Base-by-base conservation (phyloP, 1,140 invertebrate genomes). In the Pseudomyrmex dendroicus region DNA sequence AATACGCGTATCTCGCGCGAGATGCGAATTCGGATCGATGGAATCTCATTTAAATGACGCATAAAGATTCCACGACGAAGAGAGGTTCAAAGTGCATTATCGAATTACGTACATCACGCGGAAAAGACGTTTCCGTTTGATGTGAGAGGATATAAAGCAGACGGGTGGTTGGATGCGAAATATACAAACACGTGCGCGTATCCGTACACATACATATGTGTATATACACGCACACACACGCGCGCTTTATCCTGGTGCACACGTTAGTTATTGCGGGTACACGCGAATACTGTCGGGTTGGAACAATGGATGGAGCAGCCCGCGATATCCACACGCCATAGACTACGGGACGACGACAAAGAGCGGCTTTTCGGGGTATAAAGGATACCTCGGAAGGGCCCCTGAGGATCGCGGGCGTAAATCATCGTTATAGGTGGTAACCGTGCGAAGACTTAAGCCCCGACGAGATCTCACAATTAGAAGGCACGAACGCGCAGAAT, bases 401-500 rank as follows among this genome's bases (percentile, higher is more conserved):
- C 22, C 48, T 20, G 57, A 72, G 73, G 48, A 88, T 85, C 73
- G 70, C 76, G 62, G 15, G 64, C 84, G 87, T 89, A 88, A 88
- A 89, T 89, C 87, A 89, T 88, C 78, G 83, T 88, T 87, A 88
- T 88, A 83, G 63, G 48, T 63, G 76, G 57, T 72, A 82, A 84
- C 64, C 73, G 76, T 68, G 73, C 73, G 44, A 56, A 59, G 84
- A 68, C 77, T 77, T 73, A 87, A 88, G 77, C 87, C 35, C 61
- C 61, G 50, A 20, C 67, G 59, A 64, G 86, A 89, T 84, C 86
- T 83, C 52, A 59, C 87, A 89, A 89, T 89, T 89, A 89, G 87
- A 88, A 59, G 52, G 83, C 52, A 17, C 54, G 57, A 50, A 52
- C 61, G 73, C 44, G 73, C 44, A 73, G 86, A 84, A 88, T 87